A percentile compares a stretch with the other conserved stretches of the same genome.
Conservation (phyloP, 2,113 vertebrate genomes). For the Bettongia penicillata region DNA sequence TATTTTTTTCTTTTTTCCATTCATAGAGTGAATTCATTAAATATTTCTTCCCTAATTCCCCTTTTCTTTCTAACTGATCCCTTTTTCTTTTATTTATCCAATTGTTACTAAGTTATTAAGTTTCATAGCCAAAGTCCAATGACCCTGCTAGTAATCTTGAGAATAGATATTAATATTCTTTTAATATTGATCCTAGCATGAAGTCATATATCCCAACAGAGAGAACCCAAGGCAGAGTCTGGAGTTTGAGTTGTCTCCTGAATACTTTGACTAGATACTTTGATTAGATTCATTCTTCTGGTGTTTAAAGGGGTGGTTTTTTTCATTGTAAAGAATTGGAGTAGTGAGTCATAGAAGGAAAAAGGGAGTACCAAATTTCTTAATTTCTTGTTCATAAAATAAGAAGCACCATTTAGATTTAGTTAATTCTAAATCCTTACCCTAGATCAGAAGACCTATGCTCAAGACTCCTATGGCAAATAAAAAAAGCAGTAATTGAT, state of each 20-base stretch:
- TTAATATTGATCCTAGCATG: not conserved
- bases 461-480: slow-evolving; percentile 9
- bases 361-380: not conserved
- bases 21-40: not conserved
- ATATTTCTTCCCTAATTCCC: not conserved
- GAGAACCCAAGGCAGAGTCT: not conserved
- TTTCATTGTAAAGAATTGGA: not conserved
- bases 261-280: not conserved
- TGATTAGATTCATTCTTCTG: not conserved
- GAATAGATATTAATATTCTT: too few species aligned
- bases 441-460: not conserved
- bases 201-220: not conserved
- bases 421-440: not conserved
- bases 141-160: not conserved
- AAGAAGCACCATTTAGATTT: not conserved
- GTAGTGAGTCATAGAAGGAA: not conserved
- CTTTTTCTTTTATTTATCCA: not conserved
- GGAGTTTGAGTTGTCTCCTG: too few species aligned
- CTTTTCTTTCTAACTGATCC: slow-evolving; percentile 19
- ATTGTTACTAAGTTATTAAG: not conserved
- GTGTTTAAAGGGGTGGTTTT: too few species aligned
- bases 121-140: not conserved
- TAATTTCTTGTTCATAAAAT: slow-evolving; percentile 21
- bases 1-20: not conserved
- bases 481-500: not conserved